Base-by-base conservation (phyloP, 2,113 vertebrate genomes). In the Fregata magnificens region DNA sequence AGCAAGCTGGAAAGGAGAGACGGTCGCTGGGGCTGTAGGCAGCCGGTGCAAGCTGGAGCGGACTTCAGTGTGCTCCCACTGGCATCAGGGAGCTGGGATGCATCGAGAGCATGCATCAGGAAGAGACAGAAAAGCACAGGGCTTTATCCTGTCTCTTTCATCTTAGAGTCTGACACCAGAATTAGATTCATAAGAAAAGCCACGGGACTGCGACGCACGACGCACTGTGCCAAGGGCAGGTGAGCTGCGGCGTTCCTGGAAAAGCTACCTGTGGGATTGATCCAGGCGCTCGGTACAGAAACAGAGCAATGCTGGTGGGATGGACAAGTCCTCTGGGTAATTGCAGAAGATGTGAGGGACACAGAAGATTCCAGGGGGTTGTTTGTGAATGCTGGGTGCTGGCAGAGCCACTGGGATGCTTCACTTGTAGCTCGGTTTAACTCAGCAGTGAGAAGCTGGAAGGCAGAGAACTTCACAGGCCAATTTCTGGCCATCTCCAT, bases 171-270 rank as follows among this genome's bases (percentile, higher is more conserved):
- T 49, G 73, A 42, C 0, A 3, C 7, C 49, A 85, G 44, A 59
- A 84, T 49, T 0, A 50, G 70, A 34, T 74, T 78, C 55, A 16
- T 15, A 77, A 44, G 67, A 12, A 34, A 71, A 77, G 14, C 17
- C 14, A 7, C 4, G 16, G 61, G 45, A 66, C 49, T 65, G 34
- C 5, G 7, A 50, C 36, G 8, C 10, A 18, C 0, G 0, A 55
- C 5, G 28, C 0, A 1, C 53, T 62, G 56, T 36, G 45, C 36
- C 50, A 52, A 61, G 29, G 71, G n/a, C 58, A 49, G 49, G 50
- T 47, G 58, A 72, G 40, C 50, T 76, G 52, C 7, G 5, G 44
- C 31, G 13, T 61, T 34, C 63, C 32, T 50, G 73, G 77, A 67
- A 77, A 84, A 81, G 28, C n/a, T 55, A 11, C 58, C 13, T 56